These are phyloP conservation scores for Epicampocera succincta DNA, from an alignment of 2,888 invertebrate genomes.

Conservation along the genomic window DNA sequence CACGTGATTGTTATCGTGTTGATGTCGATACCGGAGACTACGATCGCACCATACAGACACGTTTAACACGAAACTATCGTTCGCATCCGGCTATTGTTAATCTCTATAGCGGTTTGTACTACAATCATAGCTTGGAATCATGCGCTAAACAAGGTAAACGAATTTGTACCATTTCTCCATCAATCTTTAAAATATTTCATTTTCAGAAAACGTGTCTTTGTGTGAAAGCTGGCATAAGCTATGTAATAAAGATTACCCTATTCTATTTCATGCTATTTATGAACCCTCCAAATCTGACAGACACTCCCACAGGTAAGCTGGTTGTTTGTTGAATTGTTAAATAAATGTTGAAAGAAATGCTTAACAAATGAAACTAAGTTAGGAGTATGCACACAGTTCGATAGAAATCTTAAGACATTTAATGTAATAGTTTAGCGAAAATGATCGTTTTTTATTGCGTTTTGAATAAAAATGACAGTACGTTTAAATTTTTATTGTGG, in stretches of 20 bases:
- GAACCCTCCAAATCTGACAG: constrained; percentile 80
- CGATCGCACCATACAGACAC: constrained; percentile 86
- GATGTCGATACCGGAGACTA: constrained; percentile 74
- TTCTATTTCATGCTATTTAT: constrained; percentile 84
- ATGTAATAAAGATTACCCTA: constrained; percentile 82
- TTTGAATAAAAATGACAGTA: too few species aligned
- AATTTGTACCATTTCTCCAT: neutral
- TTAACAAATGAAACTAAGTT: too few species aligned
- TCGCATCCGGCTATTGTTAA: constrained; percentile 86
- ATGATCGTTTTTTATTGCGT: too few species aligned
- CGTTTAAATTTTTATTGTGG: too few species aligned
- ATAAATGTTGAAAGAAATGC: too few species aligned
- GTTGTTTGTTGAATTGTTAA: too few species aligned
- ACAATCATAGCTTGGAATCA: constrained; percentile 85
- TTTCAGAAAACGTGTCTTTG: constrained; percentile 72
- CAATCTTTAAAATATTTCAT: neutral
- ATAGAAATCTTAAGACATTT: too few species aligned
- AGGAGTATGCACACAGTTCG: too few species aligned
- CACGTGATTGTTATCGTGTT: constrained; percentile 81
- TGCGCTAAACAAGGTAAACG: constrained; percentile 73
- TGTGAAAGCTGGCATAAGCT: constrained; percentile 80
- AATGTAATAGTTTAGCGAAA: too few species aligned
- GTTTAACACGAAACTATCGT: constrained; percentile 88
- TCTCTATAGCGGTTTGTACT: constrained; percentile 88
- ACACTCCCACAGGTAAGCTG: constrained; percentile 73